These are phyloP conservation scores for Hyles vespertilio DNA, from an alignment of 1,140 invertebrate species.

Conservation along the genomic window DNA sequence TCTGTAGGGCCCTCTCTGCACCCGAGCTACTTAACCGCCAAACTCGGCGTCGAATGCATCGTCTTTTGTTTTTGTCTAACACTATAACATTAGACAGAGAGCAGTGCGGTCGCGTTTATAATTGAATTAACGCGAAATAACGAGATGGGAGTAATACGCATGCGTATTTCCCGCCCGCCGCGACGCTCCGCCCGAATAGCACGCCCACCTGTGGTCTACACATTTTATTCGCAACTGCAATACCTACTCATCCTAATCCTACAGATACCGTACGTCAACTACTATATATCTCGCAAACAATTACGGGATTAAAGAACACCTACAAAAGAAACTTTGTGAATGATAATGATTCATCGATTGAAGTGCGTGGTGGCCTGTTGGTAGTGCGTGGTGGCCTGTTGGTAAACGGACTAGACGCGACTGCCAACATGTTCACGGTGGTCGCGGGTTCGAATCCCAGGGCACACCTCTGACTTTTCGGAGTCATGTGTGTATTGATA, in stretches of 20 bases:
- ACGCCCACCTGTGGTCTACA: conserved; percentile 67
- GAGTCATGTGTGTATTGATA: no score
- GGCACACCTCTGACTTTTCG: no score
- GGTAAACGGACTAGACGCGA: no score
- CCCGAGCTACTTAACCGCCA: conserved; percentile 35
- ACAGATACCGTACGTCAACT: no score
- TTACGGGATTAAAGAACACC: no score
- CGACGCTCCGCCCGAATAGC: conserved; percentile 51
- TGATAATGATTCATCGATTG: no score
- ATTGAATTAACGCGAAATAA: conserved; percentile 35
- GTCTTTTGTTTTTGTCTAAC: conserved; percentile 48
- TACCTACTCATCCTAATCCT: conserved; percentile 31
- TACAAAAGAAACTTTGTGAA: no score
- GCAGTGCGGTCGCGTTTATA: conserved; percentile 38
- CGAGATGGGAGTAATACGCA: conserved; percentile 44
- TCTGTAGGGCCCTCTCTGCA: conserved; percentile 44
- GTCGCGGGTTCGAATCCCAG: no score
- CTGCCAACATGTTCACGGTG: no score
- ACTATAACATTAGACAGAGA: conserved; percentile 49
- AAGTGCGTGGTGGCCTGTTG: no score
- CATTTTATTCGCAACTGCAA: conserved; percentile 36
- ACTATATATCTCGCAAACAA: no score
- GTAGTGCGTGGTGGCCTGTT: no score
- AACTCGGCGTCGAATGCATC: conserved; percentile 18
- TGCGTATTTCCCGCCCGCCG: conserved; percentile 53